Conservation (phyloP, 1,140 invertebrate species). For the Caenorhabditis briggsae region DNA sequence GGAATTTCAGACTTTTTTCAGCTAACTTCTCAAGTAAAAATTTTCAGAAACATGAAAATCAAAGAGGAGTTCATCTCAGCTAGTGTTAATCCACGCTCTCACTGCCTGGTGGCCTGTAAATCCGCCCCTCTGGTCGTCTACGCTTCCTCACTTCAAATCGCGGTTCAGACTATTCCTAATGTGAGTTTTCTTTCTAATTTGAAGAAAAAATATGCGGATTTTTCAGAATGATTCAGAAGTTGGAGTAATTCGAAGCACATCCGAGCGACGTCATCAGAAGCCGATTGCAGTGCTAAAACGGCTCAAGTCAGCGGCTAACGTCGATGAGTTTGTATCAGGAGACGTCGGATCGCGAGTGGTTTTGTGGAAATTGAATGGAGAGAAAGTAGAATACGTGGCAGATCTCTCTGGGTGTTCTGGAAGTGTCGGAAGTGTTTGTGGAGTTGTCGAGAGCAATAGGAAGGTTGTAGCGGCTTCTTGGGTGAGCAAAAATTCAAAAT, state of each 20-base stretch:
- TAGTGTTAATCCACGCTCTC: conserved; percentile 50
- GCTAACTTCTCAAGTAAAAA: too few species aligned
- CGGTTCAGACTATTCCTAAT: conserved; percentile 51
- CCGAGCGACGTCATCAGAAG: conserved; percentile 47
- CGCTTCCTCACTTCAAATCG: conserved; percentile 36
- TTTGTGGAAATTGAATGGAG: conserved; percentile 55
- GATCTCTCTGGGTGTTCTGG: background rate
- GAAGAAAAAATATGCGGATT: background rate
- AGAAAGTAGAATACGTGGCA: conserved; percentile 48
- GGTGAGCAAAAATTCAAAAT: too few species aligned
- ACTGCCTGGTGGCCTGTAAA: conserved; percentile 43
- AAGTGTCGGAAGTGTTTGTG: conserved; percentile 30
- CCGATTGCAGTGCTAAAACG: conserved; percentile 53
- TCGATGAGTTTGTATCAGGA: conserved; percentile 60
- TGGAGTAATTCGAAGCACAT: conserved; percentile 1
- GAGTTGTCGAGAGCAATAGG: background rate
- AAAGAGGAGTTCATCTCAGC: conserved; percentile 54
- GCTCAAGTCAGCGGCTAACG: background rate
- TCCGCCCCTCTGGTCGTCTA: conserved; percentile 19
- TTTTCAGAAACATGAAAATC: conserved; percentile 15
- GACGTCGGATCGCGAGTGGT: conserved; percentile 4
- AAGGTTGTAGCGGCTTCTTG: conserved; percentile 45
- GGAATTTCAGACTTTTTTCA: background rate
- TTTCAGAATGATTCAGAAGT: conserved; percentile 1
- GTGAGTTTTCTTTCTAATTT: conserved; percentile 40